Base-by-base conservation (phyloP, 2,797 vertebrate genomes). In the Enteromius afrohamiltoni region DNA sequence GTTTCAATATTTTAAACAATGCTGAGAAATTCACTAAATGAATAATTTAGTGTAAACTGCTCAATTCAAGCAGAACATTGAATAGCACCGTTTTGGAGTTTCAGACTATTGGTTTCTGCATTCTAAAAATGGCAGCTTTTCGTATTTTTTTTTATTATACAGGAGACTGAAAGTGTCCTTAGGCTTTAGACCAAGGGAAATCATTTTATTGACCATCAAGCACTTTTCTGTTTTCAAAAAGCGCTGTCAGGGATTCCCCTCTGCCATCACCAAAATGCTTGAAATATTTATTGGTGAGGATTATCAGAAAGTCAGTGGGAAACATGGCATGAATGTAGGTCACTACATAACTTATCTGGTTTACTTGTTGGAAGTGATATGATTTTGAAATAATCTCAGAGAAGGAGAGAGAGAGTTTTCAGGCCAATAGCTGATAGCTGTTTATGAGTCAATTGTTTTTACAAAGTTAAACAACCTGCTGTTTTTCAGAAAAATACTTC, bases 231-330 rank as follows among this genome's bases (percentile, higher is more conserved):
- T 55, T 40, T 68, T 53, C 14, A 11, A 2, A 55, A 51, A 26
- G 77, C 62, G 16, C 62, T 3, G 19, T 68, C 45, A 53, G 64
- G 14, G 64, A 49, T 68, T 37, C 14, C 21, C 31, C 1, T 37
- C 9, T 26, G 16, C 45, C 21, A 21, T 19, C 78, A 68, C 14
- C 23, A 40, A 69, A 21, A n/a, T 26, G 13, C 31, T 55, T 80
- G 19, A 19, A 55, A 70, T 80, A 53, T 67, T 67, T 11, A 80
- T 80, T 40, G 65, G 31, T 53, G 65, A 19, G 47, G 34, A 40
- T 69, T 55, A 29, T 69, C 65, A 8, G 45, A 69, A 42, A 65
- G 34, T 37, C 31, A 7, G 42, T 34, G 31, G 21, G 34, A 58
- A 76, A 42, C n/a, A 16, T 76, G 34, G 13, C 13, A 13, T 42